Base-by-base conservation (phyloP, 2,888 invertebrate species). In the Physocephala rufipes region DNA sequence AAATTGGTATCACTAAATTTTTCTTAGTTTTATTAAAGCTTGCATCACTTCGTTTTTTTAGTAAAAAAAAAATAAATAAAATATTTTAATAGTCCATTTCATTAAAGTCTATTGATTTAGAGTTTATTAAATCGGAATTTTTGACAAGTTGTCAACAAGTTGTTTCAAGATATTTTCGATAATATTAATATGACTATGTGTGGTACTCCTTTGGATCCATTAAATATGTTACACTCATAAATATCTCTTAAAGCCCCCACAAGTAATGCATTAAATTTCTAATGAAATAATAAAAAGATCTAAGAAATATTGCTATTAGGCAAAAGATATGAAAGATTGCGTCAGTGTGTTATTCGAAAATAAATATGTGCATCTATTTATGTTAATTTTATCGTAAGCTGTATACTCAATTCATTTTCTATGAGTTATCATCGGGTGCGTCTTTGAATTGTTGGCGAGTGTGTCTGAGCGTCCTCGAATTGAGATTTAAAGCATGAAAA, bases 201-300 rank as follows among this genome's bases (percentile, higher is more conserved):
- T 4, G 36, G 4, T 4, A 13, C 19, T 49, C 49, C 16, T n/a
- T 19, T 12, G 15, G 24, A 66, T 55, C 53, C 66, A 66, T 66
- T 66, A 53, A 36, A 53, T n/a, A 53, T 55, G 55, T 66, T 66
- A 55, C 53, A 66, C 55, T 55, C 55, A 43, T 36, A 24, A 19
- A 47, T 63, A 15, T 26, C 26, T 49, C 49, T 47, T 26, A 24
- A 26, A n/a, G 15, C 49, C 3, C 49, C 16, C 49, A 7, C 15
- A 47, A 64, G 64, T 49, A 64, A 64, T 53, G 66, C 66, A 66
- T 53, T 53, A n/a, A 36, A 30, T 53, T 66, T 36, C 36, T 47
- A 45, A 63, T 47, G 24, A n/a, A n/a, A n/a, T n/a, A n/a, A n/a
- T 15, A 63, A 3, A 63, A 63, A 43, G 21, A n/a, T n/a, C n/a